phyloP scores from a whole-genome alignment of 2,113 vertebrate species.

The Epinephelus fuscoguttatus region DNA sequence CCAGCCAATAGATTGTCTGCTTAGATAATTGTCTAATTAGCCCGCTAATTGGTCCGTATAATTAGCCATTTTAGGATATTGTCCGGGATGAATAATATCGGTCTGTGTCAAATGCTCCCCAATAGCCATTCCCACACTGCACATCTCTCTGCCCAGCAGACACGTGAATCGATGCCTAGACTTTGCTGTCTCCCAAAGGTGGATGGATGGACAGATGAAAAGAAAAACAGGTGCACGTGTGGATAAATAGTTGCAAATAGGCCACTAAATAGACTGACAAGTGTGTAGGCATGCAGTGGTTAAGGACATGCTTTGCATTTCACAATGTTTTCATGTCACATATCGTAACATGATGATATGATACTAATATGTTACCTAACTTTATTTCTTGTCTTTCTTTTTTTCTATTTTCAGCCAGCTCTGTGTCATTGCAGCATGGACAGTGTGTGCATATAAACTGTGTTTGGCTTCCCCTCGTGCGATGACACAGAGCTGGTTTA shows the following conservation, averaged over 20 bases:
- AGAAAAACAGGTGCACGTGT: constrained; percentile 5
- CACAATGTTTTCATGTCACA: background rate
- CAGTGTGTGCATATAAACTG: too few species aligned
- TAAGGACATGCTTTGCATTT: background rate
- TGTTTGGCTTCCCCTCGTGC: too few species aligned
- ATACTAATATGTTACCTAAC: too few species aligned
- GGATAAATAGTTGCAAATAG: background rate
- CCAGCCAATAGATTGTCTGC: constrained; percentile 79
- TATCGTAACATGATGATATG: too few species aligned
- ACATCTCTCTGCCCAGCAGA: constrained; percentile 64
- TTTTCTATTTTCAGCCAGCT: too few species aligned
- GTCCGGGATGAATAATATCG: constrained; percentile 83
- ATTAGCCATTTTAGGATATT: constrained; percentile 87
- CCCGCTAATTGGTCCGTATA: constrained; percentile 84
- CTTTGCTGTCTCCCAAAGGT: constrained; percentile 45
- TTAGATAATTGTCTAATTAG: constrained; percentile 87
- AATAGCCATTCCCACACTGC: constrained; percentile 62
- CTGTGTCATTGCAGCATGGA: too few species aligned
- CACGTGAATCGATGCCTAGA: constrained; percentile 71
- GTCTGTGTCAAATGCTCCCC: constrained; percentile 73
- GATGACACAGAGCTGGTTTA: too few species aligned
- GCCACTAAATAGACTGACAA: background rate
- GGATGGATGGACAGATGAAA: constrained; percentile 27
- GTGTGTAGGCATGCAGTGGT: background rate
- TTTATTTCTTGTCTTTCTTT: too few species aligned